phyloP scores from a whole-genome alignment of 2,888 invertebrate species.

The Zonitis immaculata region DNA sequence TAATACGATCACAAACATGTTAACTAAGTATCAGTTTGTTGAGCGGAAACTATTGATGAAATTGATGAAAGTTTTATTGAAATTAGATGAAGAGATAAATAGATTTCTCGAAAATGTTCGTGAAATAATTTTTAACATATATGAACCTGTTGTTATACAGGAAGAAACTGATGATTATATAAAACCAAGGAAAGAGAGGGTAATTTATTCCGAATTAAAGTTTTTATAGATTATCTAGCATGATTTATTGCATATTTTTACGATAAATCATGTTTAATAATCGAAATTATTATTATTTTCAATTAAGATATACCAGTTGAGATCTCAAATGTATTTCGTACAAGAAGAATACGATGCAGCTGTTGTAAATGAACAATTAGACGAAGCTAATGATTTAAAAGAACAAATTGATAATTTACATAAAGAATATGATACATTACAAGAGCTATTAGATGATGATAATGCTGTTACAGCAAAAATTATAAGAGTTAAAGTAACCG shows the following conservation, averaged over 20 bases:
- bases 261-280: no score
- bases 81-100: neutral
- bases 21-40: neutral
- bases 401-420: neutral
- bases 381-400: no score
- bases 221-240: no score
- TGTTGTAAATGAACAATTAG: neutral
- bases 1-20: neutral
- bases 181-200: neutral
- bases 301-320: neutral
- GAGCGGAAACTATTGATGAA: neutral
- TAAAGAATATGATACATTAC: neutral
- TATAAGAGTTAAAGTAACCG: neutral
- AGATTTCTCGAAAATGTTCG: neutral
- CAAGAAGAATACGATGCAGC: neutral
- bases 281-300: neutral
- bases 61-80: neutral
- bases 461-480: no score
- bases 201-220: neutral
- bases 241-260: no score
- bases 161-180: neutral
- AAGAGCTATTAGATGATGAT: neutral
- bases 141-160: neutral
- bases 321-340: neutral
- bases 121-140: neutral